Evolutionary conservation across 2,797 vertebrate genomes (phyloP).

Genomic region (Australoheros facetus): DNA sequence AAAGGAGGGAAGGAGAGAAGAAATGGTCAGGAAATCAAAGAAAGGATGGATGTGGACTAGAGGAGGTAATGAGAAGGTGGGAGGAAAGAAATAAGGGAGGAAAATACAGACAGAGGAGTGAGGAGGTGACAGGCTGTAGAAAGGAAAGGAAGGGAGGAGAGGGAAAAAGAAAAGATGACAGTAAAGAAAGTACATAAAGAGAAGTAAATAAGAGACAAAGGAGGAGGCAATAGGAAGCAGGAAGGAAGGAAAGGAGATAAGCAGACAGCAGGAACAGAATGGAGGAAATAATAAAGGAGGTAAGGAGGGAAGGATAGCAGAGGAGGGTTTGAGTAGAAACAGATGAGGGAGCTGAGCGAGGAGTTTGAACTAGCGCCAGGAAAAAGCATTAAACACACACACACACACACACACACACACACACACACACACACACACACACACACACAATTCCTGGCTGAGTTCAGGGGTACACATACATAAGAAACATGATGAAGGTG

Average conservation of each 20-base stretch:
- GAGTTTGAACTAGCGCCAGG: not conserved
- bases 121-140: not conserved
- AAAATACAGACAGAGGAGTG: too few species aligned
- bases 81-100: not conserved
- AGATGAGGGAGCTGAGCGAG: constrained; percentile 12
- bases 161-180: not conserved
- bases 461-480: constrained; percentile 4
- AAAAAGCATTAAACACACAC: not conserved
- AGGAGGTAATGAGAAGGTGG: not conserved
- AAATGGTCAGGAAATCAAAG: not conserved
- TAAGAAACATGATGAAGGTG: not conserved
- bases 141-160: not conserved
- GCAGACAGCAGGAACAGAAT: not conserved
- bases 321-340: constrained; percentile 4
- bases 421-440: not conserved
- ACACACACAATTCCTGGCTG: not conserved
- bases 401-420: not conserved
- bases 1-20: not conserved
- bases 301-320: not conserved
- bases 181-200: not conserved
- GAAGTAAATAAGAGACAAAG: not conserved
- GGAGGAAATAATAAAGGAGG: not conserved
- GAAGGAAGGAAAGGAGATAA: not conserved
- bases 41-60: not conserved
- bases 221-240: too few species aligned